Conservation (phyloP, 2,113 vertebrate genomes). For the Fulica atra region DNA sequence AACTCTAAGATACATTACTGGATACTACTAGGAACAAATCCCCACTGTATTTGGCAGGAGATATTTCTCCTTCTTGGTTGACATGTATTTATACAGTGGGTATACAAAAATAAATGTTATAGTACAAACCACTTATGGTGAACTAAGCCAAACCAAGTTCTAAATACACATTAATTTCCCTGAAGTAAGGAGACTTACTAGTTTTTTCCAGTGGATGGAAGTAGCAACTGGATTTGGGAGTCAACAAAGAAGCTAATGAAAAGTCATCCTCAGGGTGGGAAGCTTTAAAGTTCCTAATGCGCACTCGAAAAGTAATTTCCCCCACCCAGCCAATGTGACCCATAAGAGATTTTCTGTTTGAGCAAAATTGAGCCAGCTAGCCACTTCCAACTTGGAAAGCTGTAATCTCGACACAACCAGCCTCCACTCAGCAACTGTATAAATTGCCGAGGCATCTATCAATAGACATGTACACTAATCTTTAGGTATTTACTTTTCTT, state of each 20-base stretch:
- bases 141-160: constrained; percentile 3
- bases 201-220: not conserved
- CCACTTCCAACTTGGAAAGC: not conserved
- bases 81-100: constrained; percentile 3
- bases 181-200: not conserved
- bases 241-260: not conserved
- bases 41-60: constrained; percentile 1
- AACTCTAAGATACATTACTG: not conserved
- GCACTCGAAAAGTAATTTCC: not conserved
- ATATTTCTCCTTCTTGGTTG: not conserved
- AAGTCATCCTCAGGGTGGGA: not conserved
- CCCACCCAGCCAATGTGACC: not conserved
- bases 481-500: not conserved
- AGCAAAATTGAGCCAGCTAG: not conserved
- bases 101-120: constrained; percentile 30
- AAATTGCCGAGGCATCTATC: not conserved
- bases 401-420: not conserved
- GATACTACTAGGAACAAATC: constrained; percentile 1
- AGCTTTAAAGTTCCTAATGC: not conserved
- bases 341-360: not conserved
- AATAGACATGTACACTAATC: not conserved
- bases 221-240: not conserved
- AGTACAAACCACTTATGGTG: not conserved
- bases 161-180: not conserved
- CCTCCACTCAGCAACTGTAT: not conserved